Conservation (phyloP, 2,113 vertebrate genomes). For the Cettia cetti region DNA sequence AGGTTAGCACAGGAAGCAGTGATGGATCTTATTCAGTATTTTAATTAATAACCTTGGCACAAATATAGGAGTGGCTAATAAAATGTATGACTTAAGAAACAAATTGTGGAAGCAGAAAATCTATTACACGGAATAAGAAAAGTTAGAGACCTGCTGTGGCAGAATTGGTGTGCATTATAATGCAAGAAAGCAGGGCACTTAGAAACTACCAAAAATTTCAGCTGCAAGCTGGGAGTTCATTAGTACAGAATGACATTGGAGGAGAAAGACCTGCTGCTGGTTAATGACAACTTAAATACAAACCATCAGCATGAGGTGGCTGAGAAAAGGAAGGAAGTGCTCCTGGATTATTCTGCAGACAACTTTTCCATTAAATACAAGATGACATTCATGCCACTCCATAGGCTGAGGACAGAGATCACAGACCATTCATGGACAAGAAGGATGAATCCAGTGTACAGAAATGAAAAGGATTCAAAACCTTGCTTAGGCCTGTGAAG, state of each 20-base stretch:
- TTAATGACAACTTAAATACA: background rate
- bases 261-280: background rate
- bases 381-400: background rate
- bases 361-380: background rate
- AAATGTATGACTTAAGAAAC: background rate
- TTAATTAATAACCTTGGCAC: conserved; percentile 8
- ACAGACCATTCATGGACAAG: background rate
- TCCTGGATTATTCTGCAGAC: background rate
- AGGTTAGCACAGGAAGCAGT: background rate
- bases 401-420: background rate
- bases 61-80: conserved; percentile 1
- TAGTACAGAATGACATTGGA: background rate
- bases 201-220: background rate
- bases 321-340: background rate
- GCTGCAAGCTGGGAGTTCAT: background rate
- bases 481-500: background rate
- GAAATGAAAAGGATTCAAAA: background rate
- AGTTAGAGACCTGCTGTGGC: background rate
- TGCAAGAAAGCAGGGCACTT: background rate
- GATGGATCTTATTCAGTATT: background rate
- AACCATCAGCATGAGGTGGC: background rate
- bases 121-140: background rate
- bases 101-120: background rate
- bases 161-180: background rate
- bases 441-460: background rate